Conservation (phyloP, 2,797 vertebrate genomes). For the Pipistrellus nathusii region DNA sequence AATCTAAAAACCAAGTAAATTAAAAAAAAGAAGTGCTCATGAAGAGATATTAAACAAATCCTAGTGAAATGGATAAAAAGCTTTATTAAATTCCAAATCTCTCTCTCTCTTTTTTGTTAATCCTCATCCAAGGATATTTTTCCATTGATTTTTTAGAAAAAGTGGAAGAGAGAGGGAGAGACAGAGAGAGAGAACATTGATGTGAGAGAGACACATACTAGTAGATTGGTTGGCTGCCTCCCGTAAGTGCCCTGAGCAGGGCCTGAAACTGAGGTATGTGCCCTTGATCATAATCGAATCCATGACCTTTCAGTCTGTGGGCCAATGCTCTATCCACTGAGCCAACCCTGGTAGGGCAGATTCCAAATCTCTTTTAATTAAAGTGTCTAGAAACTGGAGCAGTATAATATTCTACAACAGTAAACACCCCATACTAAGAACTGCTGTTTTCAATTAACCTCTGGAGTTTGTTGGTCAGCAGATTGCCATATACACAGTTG, state of each 20-base stretch:
- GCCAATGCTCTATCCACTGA: no score
- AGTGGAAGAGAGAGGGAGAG: no score
- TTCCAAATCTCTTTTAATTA: slow-evolving; percentile 33
- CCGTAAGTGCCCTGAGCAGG: no score
- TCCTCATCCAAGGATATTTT: no score
- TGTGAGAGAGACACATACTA: no score
- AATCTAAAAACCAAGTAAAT: no score
- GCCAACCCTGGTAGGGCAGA: not conserved
- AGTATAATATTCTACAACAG: slow-evolving; percentile 30
- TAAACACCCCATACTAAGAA: not conserved
- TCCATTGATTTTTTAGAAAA: no score
- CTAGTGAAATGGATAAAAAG: slow-evolving; percentile 4
- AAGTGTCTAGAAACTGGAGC: slow-evolving; percentile 30
- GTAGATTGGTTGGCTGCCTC: no score
- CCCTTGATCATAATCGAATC: no score
- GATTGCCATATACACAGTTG: not conserved
- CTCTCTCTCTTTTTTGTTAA: not conserved
- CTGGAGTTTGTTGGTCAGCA: not conserved
- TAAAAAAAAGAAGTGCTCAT: not conserved
- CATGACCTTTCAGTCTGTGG: no score
- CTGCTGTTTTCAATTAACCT: not conserved
- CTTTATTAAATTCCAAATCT: slow-evolving; percentile 34
- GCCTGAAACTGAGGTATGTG: no score
- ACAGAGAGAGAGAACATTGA: no score
- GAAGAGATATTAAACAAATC: slow-evolving; percentile 22